These are phyloP conservation scores for Enteromius thamalakanensis DNA, from an alignment of 2,797 vertebrate genomes.

Conservation along the genomic window DNA sequence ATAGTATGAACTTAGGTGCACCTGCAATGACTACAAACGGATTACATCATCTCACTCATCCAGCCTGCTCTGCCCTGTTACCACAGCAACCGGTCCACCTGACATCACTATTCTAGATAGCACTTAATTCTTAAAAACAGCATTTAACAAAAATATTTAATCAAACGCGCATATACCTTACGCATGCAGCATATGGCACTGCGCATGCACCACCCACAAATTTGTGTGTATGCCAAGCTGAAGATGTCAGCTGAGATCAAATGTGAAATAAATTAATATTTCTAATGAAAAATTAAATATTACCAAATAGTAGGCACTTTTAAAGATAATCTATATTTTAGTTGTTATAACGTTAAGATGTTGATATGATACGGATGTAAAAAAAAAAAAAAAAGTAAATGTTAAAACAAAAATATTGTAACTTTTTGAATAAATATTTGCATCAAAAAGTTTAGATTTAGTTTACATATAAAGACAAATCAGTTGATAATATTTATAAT, in stretches of 20 bases:
- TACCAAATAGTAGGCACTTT: background rate
- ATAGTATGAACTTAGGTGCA: slow-evolving; percentile 42
- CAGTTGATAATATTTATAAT: background rate
- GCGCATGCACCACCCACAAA: slow-evolving; percentile 21
- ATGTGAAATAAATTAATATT: background rate
- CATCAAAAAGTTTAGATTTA: background rate
- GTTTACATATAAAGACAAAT: background rate
- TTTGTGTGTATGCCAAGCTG: background rate
- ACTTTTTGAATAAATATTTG: background rate
- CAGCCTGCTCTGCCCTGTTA: slow-evolving; percentile 62
- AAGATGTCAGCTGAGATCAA: background rate
- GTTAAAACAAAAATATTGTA: background rate
- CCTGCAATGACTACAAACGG: slow-evolving; percentile 55
- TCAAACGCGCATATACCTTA: slow-evolving; percentile 23
- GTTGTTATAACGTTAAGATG: background rate
- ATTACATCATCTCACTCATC: slow-evolving; percentile 65
- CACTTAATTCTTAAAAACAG: slow-evolving; percentile 34
- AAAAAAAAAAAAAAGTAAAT: background rate
- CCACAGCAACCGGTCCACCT: slow-evolving; percentile 67
- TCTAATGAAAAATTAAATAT: background rate
- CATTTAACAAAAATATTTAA: slow-evolving; percentile 38
- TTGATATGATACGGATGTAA: background rate
- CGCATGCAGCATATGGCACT: background rate
- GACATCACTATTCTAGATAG: slow-evolving; percentile 61
- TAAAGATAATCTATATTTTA: background rate